Evolutionary conservation across 2,888 invertebrate genomes (phyloP).

Genomic region (Hemicrepidius hirtus): DNA sequence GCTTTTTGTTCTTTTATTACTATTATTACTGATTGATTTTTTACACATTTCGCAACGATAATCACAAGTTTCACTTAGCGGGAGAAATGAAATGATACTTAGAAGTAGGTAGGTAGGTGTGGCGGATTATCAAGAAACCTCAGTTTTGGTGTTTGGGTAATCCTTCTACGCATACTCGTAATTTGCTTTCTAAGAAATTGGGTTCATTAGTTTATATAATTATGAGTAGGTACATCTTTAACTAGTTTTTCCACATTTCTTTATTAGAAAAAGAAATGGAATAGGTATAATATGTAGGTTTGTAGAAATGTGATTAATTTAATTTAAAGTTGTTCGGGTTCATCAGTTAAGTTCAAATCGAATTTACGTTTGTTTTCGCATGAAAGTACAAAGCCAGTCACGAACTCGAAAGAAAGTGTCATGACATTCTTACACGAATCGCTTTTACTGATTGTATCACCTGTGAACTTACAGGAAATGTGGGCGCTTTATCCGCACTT

Average conservation of each 20-base stretch:
- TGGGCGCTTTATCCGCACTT: conserved; percentile 14
- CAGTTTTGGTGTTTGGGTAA: too few relatives aligned
- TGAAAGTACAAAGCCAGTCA: conserved; percentile 41
- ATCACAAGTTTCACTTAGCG: too few relatives aligned
- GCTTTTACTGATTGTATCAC: conserved; percentile 49
- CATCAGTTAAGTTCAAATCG: neutral
- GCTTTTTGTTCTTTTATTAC: conserved; percentile 4
- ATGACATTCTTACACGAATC: conserved; percentile 46
- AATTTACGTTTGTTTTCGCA: conserved; percentile 26
- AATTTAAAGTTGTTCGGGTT: neutral
- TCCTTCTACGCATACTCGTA: too few relatives aligned
- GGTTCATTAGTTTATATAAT: too few relatives aligned
- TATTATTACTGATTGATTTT: neutral
- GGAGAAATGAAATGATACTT: too few relatives aligned
- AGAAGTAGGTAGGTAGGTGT: neutral
- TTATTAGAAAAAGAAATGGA: neutral
- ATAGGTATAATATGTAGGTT: too few relatives aligned
- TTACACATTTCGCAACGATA: too few relatives aligned
- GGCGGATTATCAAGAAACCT: neutral
- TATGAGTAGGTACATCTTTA: too few relatives aligned
- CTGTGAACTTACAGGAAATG: conserved; percentile 39
- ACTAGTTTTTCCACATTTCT: neutral
- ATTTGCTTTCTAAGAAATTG: too few relatives aligned
- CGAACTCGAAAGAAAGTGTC: conserved; percentile 49
- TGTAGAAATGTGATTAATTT: neutral